phyloP scores from a whole-genome alignment of 2,888 invertebrate species.

The Drosophila diplacantha region DNA sequence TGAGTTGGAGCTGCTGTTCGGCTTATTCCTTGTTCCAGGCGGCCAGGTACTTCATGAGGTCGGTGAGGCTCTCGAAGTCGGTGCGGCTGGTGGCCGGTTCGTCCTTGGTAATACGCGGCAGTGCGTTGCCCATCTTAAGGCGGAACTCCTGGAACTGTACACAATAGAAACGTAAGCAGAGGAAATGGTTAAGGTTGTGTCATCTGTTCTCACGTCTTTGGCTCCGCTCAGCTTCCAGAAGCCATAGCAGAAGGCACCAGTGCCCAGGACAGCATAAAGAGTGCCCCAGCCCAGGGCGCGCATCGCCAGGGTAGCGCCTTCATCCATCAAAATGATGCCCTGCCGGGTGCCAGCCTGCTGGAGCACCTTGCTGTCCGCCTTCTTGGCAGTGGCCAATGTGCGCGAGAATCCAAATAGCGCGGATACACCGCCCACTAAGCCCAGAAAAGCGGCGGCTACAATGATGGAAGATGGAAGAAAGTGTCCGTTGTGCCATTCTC shows the following conservation, averaged over 20 bases:
- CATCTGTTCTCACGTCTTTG: conserved; percentile 82
- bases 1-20: background rate
- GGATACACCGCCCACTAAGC: conserved; percentile 82
- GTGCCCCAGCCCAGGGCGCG: conserved; percentile 93
- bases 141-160: conserved; percentile 88
- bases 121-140: conserved; percentile 85
- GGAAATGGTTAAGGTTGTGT: background rate
- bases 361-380: conserved; percentile 88
- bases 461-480: background rate
- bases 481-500: background rate
- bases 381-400: conserved; percentile 87
- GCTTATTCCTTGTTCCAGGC: conserved; percentile 76
- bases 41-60: conserved; percentile 88
- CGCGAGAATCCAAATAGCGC: conserved; percentile 89
- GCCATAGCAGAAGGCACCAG: conserved; percentile 87
- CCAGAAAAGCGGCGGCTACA: conserved; percentile 75
- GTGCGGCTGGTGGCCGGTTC: conserved; percentile 89
- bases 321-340: conserved; percentile 83
- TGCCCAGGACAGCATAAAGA: conserved; percentile 90
- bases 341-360: conserved; percentile 83
- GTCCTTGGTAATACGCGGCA: conserved; percentile 88
- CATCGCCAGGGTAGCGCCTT: conserved; percentile 87
- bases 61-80: conserved; percentile 91
- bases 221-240: conserved; percentile 95
- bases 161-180: background rate